Base-by-base conservation (phyloP, 1,140 invertebrate genomes). In the Archivesica marissinica region DNA sequence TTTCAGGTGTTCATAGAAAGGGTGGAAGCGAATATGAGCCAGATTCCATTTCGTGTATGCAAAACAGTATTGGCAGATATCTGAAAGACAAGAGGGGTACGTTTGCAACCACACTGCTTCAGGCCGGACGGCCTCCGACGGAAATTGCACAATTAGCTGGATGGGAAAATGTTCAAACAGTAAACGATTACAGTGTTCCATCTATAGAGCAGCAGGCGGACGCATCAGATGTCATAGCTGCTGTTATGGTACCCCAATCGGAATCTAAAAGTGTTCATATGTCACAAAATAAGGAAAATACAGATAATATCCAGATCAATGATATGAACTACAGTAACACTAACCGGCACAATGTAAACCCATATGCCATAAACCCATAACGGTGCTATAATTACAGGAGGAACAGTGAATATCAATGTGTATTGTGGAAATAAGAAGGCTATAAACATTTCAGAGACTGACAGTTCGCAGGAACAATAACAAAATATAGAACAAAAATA, bases 121-220 rank as follows among this genome's bases (percentile, higher is more conserved):
- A 28, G 9, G 20, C 0, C 9, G 30, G 70, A 17, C 30, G 72
- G 20, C 72, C 72, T 9, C 72, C 72, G 20, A 54, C 72, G 11
- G 44, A 75, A 75, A 30, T 75, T 33, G 72, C 72, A n/a, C 47
- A 75, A 25, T 28, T 75, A 30, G 72, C 52, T 0, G 77, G 84
- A 13, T 86, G 54, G 72, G 54, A 52, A 75, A 80, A 28, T 52
- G 52, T 86, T 0, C 38, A 68, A 59, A 72, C 52, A 0, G 13
- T 78, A 28, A 64, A 72, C 38, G 68, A 41, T 15, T 52, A 75
- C 35, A 33, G 25, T 35, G 39, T 54, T 20, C 70, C 70, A 23
- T 44, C 70, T 30, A 30, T 77, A 17, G 3, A 56, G 3, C 52
- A 77, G 35, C 75, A 77, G 28, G 75, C n/a, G 1, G n/a, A 75